These are phyloP conservation scores for Sigmodon hispidus DNA, from an alignment of 2,113 vertebrate genomes.

Conservation along the genomic window DNA sequence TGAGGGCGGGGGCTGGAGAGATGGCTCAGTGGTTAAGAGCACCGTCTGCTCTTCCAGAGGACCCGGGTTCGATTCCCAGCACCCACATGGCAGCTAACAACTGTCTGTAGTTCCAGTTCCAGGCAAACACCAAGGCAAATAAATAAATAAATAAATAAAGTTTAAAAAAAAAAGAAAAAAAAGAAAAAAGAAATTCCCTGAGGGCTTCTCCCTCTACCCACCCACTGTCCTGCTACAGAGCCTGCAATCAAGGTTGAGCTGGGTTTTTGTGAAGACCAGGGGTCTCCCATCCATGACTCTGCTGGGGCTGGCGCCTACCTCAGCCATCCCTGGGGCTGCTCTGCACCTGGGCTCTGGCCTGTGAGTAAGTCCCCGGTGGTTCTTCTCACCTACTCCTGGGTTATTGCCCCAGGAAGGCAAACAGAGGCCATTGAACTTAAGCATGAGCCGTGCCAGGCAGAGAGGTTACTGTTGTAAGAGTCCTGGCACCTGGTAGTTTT, in stretches of 20 bases:
- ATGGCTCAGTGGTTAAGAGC: too few species aligned
- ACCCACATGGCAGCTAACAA: too few species aligned
- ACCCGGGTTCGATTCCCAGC: too few species aligned
- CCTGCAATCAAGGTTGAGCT: background rate
- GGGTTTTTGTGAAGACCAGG: rapidly evolving
- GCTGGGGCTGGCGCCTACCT: background rate
- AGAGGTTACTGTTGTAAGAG: background rate
- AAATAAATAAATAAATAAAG: too few species aligned
- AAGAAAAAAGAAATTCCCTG: rapidly evolving
- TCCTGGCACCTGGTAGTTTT: background rate
- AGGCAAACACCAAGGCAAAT: too few species aligned
- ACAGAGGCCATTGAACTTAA: slow-evolving; percentile 16
- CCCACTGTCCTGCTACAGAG: background rate
- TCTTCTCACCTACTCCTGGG: background rate
- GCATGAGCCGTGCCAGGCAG: background rate
- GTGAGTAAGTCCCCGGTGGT: background rate
- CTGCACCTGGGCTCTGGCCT: background rate
- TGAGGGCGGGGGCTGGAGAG: too few species aligned
- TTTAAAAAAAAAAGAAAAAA: too few species aligned
- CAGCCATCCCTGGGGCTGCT: background rate
- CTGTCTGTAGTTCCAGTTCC: too few species aligned
- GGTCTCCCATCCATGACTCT: background rate
- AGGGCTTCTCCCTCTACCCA: background rate
- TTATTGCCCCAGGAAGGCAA: slow-evolving; percentile 48
- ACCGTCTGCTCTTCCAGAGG: too few species aligned